These are phyloP conservation scores for Pseudolycoriella hygida DNA, from an alignment of 2,888 invertebrate genomes.

Conservation along the genomic window DNA sequence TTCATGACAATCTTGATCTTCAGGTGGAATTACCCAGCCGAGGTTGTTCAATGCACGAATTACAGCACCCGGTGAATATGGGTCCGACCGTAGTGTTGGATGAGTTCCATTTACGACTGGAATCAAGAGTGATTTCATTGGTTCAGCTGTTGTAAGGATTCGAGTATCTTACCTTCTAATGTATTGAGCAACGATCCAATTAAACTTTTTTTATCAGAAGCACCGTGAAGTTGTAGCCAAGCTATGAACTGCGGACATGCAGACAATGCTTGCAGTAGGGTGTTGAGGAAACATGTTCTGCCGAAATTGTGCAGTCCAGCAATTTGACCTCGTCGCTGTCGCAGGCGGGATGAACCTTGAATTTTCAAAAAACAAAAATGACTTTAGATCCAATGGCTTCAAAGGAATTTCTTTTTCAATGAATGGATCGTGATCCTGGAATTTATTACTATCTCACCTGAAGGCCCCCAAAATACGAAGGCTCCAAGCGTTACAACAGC, in stretches of 20 bases:
- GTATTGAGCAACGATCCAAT: conserved; percentile 56
- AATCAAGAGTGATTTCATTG: neutral
- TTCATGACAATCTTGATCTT: conserved; percentile 91
- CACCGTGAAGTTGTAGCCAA: conserved; percentile 55
- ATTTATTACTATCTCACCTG: conserved; percentile 19
- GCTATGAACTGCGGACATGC: conserved; percentile 68
- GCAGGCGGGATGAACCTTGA: conserved; percentile 29
- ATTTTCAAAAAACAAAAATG: no score
- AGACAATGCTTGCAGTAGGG: conserved; percentile 75
- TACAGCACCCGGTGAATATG: conserved; percentile 45
- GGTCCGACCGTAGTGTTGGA: conserved; percentile 39
- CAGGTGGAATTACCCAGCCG: conserved; percentile 75
- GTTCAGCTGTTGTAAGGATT: conserved; percentile 7
- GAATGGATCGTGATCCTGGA: no score
- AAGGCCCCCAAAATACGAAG: conserved; percentile 61
- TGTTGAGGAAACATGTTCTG: conserved; percentile 84
- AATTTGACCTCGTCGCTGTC: conserved; percentile 51
- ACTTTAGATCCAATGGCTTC: no score
- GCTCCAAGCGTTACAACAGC: conserved; percentile 68
- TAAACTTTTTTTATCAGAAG: conserved; percentile 48
- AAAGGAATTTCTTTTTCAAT: no score
- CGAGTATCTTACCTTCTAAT: conserved; percentile 52
- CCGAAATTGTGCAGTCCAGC: conserved; percentile 82
- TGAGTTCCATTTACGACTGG: conserved; percentile 53
- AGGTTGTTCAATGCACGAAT: conserved; percentile 52